A percentile compares a stretch with the other conserved stretches of the same genome.
Conservation (phyloP, 2,113 vertebrate genomes). For the Gasterosteus aculeatus region DNA sequence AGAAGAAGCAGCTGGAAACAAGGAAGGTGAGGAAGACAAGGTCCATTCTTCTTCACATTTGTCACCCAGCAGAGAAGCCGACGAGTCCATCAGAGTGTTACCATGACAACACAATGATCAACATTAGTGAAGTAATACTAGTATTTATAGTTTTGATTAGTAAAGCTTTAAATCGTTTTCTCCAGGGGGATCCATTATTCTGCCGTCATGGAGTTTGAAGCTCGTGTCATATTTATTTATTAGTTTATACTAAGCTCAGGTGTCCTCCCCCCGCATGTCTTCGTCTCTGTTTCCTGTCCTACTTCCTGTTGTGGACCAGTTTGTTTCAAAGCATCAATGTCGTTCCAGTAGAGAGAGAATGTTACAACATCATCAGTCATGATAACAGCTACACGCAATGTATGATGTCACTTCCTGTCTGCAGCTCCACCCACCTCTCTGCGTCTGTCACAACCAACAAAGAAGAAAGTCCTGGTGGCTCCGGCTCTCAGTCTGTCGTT, state of each 20-base stretch:
- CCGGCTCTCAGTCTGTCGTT: slow-evolving; percentile 77
- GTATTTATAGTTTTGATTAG: not conserved
- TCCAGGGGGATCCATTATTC: too few species aligned
- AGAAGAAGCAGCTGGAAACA: slow-evolving; percentile 13
- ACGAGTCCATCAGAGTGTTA: slow-evolving; percentile 1
- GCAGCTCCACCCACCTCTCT: slow-evolving; percentile 78
- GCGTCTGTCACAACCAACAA: slow-evolving; percentile 65
- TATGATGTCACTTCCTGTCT: slow-evolving; percentile 17
- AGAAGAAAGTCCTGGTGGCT: slow-evolving; percentile 82
- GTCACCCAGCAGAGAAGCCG: slow-evolving; percentile 6
- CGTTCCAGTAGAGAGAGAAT: not conserved
- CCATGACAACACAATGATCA: not conserved
- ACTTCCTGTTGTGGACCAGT: not conserved
- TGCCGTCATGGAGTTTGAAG: too few species aligned
- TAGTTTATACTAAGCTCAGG: too few species aligned
- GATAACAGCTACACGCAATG: too few species aligned
- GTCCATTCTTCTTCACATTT: not conserved
- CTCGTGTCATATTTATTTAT: too few species aligned
- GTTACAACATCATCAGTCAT: too few species aligned
- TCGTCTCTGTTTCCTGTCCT: not conserved
- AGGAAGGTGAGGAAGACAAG: not conserved
- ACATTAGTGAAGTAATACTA: too few species aligned
- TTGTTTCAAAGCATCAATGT: not conserved
- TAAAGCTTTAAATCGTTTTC: not conserved
- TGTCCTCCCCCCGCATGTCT: not conserved